phyloP scores from a whole-genome alignment of 2,888 invertebrate genomes.

The Chorisops tibialis region DNA sequence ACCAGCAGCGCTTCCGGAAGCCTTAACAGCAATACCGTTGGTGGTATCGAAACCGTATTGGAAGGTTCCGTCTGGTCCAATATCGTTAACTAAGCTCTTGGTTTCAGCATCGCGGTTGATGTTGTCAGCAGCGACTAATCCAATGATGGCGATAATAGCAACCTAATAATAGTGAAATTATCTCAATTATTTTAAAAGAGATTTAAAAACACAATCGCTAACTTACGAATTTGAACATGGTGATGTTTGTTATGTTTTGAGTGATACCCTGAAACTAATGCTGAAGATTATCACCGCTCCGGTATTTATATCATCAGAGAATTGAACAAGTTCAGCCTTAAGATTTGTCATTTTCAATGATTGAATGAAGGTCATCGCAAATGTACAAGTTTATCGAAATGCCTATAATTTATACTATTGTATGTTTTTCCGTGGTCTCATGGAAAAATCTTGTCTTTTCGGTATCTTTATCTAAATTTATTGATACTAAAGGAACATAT shows the following conservation, averaged over 20 bases:
- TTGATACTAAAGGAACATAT: too few species aligned
- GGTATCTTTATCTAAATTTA: too few species aligned
- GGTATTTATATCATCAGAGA: slow-evolving; percentile 13
- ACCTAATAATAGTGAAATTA: slow-evolving; percentile 13
- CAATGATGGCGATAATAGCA: slow-evolving; percentile 3
- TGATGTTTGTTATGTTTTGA: background rate
- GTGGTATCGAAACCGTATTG: slow-evolving; percentile 10
- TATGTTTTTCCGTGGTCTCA: too few species aligned
- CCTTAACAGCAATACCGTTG: slow-evolving; percentile 21
- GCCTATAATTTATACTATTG: background rate
- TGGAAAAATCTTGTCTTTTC: too few species aligned
- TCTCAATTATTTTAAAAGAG: background rate
- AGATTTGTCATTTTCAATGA: too few species aligned
- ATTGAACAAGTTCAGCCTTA: too few species aligned
- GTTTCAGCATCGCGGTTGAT: slow-evolving; percentile 20
- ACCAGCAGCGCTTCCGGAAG: slow-evolving; percentile 3
- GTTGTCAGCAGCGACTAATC: slow-evolving; percentile 12
- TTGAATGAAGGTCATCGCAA: slow-evolving; percentile 2
- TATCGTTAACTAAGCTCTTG: slow-evolving; percentile 9
- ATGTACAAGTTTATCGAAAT: slow-evolving; percentile 2
- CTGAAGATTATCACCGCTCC: background rate
- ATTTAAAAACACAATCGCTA: background rate
- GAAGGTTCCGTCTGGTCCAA: slow-evolving; percentile 7
- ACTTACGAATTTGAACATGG: slow-evolving; percentile 19
- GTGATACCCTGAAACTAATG: slow-evolving; percentile 4